Percentiles rank a stretch among this genome's conserved stretches.
Evolutionary conservation across 2,888 invertebrate species (phyloP).

Genomic region (Encarsia formosa): DNA sequence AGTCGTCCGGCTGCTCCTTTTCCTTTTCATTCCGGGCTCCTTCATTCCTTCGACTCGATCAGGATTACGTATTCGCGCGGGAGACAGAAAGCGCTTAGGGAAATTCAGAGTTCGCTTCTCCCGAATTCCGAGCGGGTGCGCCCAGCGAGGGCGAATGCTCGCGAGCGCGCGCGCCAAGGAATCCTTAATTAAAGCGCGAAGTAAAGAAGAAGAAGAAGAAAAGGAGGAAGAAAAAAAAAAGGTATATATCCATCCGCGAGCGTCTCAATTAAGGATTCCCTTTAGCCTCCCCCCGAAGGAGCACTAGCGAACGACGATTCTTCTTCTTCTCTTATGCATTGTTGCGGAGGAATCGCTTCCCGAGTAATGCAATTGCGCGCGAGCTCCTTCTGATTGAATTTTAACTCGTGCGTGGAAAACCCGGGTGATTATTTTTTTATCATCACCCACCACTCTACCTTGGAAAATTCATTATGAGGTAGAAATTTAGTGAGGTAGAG

Average conservation of each 20-base stretch:
- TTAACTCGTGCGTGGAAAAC: neutral
- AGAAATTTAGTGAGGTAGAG: too few species aligned
- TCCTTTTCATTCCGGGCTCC: neutral
- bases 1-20: too few species aligned
- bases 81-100: constrained; percentile 9
- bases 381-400: neutral
- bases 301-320: too few species aligned
- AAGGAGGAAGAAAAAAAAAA: too few species aligned
- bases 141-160: too few species aligned
- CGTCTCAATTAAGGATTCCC: constrained; percentile 21
- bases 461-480: too few species aligned
- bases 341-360: too few species aligned
- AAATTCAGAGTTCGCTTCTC: constrained; percentile 11
- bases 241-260: constrained; percentile 7
- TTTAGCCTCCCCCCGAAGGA: neutral
- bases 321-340: constrained; percentile 7
- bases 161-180: too few species aligned
- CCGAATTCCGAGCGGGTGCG: constrained; percentile 11
- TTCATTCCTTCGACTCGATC: constrained; percentile 3
- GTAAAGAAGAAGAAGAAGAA: too few species aligned
- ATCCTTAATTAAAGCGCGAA: constrained; percentile 24
- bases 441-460: too few species aligned
- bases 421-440: neutral
- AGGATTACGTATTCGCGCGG: constrained; percentile 14
- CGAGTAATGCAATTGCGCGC: constrained; percentile 3